phyloP scores from a whole-genome alignment of 53 echinoderm and acorn worm genomes.

The Temnopleurus reevesii region DNA sequence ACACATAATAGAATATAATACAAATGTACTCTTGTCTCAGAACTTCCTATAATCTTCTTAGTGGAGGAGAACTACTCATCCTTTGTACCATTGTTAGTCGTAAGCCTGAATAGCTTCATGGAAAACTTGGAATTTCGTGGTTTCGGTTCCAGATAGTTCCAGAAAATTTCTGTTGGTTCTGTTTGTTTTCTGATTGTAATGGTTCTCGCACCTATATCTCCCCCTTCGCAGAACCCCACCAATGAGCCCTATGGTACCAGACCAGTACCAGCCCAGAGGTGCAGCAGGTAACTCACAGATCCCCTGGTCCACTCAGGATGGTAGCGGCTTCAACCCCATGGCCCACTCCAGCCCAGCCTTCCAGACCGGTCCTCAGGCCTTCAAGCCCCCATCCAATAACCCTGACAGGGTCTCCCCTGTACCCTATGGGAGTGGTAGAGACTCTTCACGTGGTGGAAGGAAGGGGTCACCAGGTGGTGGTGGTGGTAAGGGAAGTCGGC shows the following conservation, averaged over 20 bases:
- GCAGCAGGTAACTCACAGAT: conserved; percentile 53
- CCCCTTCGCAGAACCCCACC: conserved; percentile 35
- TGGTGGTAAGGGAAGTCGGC: neutral
- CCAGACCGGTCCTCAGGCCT: conserved; percentile 61
- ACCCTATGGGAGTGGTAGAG: neutral
- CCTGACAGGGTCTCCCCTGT: conserved; percentile 15
- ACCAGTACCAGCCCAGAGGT: conserved; percentile 33
- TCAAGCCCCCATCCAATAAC: neutral
- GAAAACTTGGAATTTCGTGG: no score
- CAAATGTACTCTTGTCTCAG: no score
- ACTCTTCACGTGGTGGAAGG: conserved; percentile 10
- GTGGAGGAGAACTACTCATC: no score
- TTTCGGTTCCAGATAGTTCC: no score
- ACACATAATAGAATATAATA: no score
- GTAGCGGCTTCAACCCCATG: conserved; percentile 67
- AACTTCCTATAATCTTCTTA: no score
- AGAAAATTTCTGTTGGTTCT: no score
- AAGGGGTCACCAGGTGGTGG: conserved; percentile 27
- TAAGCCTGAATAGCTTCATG: no score
- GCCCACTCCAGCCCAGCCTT: conserved; percentile 90
- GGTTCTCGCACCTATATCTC: neutral
- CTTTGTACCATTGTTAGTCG: no score
- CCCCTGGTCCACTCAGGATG: conserved; percentile 63
- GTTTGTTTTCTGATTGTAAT: no score
- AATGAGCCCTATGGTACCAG: neutral